These are phyloP conservation scores for Magallana nippona DNA, from an alignment of 2,888 invertebrate genomes.

Conservation along the genomic window DNA sequence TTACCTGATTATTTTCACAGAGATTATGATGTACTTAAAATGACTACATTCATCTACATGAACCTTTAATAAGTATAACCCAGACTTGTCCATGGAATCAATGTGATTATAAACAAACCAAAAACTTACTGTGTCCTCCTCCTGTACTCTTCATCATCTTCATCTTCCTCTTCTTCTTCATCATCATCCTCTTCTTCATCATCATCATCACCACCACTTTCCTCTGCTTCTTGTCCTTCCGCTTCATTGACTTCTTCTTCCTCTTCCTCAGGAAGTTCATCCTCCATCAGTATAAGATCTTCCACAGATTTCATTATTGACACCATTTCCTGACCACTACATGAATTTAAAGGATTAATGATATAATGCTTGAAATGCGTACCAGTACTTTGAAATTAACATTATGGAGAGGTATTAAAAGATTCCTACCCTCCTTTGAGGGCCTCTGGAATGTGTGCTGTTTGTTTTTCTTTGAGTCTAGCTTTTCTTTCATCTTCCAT, in stretches of 20 bases:
- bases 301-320: slow-evolving; percentile 74
- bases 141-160: slow-evolving; percentile 43
- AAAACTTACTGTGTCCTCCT: slow-evolving; percentile 38
- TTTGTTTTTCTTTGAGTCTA: slow-evolving; percentile 63
- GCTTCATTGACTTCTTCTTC: slow-evolving; percentile 49
- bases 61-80: too few species aligned
- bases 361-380: neutral
- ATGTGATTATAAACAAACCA: neutral
- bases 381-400: too few species aligned
- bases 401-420: neutral
- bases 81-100: neutral
- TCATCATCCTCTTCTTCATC: slow-evolving; percentile 39
- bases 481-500: slow-evolving; percentile 71
- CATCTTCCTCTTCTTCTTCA: slow-evolving; percentile 46
- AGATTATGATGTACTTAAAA: too few species aligned
- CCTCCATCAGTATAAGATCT: slow-evolving; percentile 75
- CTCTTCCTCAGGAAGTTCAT: slow-evolving; percentile 63
- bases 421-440: slow-evolving; percentile 74
- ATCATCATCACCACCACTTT: slow-evolving; percentile 8
- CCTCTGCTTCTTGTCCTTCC: slow-evolving; percentile 37
- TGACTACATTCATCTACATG: too few species aligned
- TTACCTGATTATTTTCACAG: too few species aligned
- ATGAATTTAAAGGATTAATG: neutral
- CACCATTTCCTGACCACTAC: slow-evolving; percentile 74
- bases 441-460: slow-evolving; percentile 75